Percentiles rank a stretch among this genome's conserved stretches.
These are phyloP conservation scores for Epizoanthus fatuus DNA, from an alignment of 92 coral and sea anemone species.

Conservation along the genomic window DNA sequence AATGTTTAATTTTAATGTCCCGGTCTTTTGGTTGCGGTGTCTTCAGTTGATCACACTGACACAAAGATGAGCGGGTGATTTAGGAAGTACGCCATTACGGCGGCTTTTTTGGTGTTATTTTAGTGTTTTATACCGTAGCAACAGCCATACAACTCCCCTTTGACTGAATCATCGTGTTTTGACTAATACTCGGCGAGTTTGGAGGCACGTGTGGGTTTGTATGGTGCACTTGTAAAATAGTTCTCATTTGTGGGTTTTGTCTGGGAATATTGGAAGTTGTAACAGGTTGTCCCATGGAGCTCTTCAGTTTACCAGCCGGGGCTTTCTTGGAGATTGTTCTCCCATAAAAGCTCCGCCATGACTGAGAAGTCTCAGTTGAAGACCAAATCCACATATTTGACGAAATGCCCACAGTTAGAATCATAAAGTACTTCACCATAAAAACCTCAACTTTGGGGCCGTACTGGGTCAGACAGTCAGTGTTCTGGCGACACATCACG, in stretches of 20 bases:
- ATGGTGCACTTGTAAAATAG: conserved; percentile 23
- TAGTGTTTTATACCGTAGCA: conserved; percentile 70
- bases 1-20: background rate
- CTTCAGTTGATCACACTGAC: background rate
- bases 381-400: conserved; percentile 99
- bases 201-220: conserved; percentile 16
- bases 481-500: conserved; percentile 74
- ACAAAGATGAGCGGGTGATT: conserved; percentile 6
- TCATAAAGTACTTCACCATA: conserved; percentile 96
- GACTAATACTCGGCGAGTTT: conserved; percentile 43
- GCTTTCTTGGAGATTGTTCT: conserved; percentile 67
- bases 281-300: conserved; percentile 29
- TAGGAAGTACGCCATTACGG: background rate
- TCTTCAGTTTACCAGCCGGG: conserved; percentile 34
- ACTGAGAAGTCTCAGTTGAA: conserved; percentile 88
- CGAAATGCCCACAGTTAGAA: conserved; percentile 91
- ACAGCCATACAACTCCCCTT: conserved; percentile 81
- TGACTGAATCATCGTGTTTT: conserved; percentile 29
- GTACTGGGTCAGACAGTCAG: conserved; percentile 65
- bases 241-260: conserved; percentile 21
- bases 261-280: background rate
- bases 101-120: conserved; percentile 5
- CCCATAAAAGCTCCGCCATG: conserved; percentile 88
- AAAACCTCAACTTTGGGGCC: conserved; percentile 91
- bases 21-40: conserved; percentile 12